Evolutionary conservation across 2,113 vertebrate genomes (phyloP), one percentile per base, ranked within the genome.

Genomic region (Rhinichthys klamathensis): DNA sequence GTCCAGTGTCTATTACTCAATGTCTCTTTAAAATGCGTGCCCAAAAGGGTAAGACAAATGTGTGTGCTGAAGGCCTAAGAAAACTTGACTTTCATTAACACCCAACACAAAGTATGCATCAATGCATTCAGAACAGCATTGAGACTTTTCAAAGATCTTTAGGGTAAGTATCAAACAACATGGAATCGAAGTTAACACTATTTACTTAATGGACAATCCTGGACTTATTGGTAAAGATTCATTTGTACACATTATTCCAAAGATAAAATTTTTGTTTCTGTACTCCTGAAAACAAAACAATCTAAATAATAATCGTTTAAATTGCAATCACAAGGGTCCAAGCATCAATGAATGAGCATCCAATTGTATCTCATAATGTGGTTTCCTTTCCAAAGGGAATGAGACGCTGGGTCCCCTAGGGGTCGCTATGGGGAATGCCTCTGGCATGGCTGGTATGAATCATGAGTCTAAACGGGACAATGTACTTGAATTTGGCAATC

Each of bases 61-160:
- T 35, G 30, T 56, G 51, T 58, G 2, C 30, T 58, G 75, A 10
- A 38, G 51, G 75, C 51, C 18, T 7, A n/a, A 23, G 30, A 11
- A 77, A 54, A 23, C 75, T n/a, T 56, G 75, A 77, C 75, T 35
- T 56, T 77, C 30, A 58, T 58, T 77, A 77, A 58, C 30, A 23
- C 18, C 5, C 0, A 77, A 56, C 51, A 25, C 23, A 23, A 23
- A 70, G 18, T 70, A 46, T 73, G 6, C 23, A 46, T 46, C 38
- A 73, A 15, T 73, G 70, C 38, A 73, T 46, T 46, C 13, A 15
- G 23, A 73, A 73, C 41, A 73, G 23, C 38, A 44, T 6, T 25
- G 41, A 44, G 70, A 44, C 23, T 16, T 73, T 25, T n/a, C 12
- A 73, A 15, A 15, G 41, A 25, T 73, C 23, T 73, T 25, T 73